phyloP scores from a whole-genome alignment of 30 jellyfish, hydroid and myxozoan species.

The Clytia hemisphaerica region DNA sequence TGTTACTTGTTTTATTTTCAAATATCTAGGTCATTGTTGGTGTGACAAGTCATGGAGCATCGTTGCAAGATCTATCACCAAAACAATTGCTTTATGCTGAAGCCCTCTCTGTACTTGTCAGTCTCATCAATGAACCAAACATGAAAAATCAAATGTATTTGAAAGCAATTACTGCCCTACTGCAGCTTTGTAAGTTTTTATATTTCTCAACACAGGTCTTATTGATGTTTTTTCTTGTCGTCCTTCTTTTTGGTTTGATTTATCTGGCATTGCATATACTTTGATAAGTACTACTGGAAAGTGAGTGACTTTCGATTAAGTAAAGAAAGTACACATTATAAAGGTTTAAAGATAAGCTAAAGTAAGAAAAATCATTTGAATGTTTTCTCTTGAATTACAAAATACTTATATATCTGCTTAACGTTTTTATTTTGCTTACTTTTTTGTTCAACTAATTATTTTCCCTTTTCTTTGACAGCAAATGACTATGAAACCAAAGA shows the following conservation, averaged over 20 bases:
- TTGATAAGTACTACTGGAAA: too few relatives aligned
- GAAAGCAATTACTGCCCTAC: slow-evolving; percentile 27
- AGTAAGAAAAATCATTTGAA: too few relatives aligned
- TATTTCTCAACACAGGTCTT: too few relatives aligned
- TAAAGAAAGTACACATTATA: too few relatives aligned
- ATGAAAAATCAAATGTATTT: slow-evolving; percentile 12
- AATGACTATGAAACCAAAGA: slow-evolving; percentile 43
- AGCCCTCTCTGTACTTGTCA: slow-evolving; percentile 30
- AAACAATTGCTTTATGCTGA: slow-evolving; percentile 24
- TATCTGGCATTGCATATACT: too few relatives aligned
- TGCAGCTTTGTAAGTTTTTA: slow-evolving; percentile 29
- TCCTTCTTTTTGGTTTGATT: too few relatives aligned
- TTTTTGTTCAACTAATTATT: not conserved
- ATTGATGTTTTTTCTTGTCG: too few relatives aligned
- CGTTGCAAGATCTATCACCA: slow-evolving; percentile 28
- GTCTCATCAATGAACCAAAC: slow-evolving; percentile 23
- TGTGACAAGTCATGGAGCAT: slow-evolving; percentile 32
- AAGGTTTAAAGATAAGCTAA: too few relatives aligned
- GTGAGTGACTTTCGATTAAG: too few relatives aligned
- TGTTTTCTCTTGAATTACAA: not conserved
- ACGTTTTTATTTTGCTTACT: not conserved
- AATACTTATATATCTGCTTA: not conserved
- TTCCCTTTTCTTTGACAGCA: slow-evolving; percentile 13
- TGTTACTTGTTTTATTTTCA: not conserved
- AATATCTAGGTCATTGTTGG: slow-evolving; percentile 30